Evolutionary conservation across 2,113 vertebrate genomes (phyloP).

Genomic region (Podarcis raffonei): DNA sequence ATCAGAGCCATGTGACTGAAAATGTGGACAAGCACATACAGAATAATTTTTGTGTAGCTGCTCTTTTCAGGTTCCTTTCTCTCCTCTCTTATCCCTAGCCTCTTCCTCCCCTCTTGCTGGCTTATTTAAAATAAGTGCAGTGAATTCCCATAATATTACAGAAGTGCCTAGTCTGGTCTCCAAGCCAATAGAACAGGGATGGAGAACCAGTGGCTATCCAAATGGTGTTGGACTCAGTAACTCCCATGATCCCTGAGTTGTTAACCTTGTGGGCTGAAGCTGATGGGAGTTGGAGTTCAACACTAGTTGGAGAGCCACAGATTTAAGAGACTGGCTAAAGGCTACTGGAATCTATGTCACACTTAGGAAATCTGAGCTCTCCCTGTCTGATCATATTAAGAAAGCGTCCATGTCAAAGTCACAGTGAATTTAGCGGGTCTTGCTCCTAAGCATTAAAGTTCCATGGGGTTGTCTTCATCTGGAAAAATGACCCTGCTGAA

Average conservation of each 20-base stretch:
- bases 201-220: background rate
- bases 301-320: background rate
- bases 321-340: background rate
- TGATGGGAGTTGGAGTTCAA: background rate
- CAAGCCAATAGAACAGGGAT: background rate
- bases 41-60: background rate
- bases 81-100: background rate
- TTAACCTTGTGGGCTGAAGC: background rate
- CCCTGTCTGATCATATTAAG: too few relatives aligned
- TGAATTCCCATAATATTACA: background rate
- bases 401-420: too few relatives aligned
- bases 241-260: background rate
- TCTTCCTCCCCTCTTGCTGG: background rate
- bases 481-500: background rate
- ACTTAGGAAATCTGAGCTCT: too few relatives aligned
- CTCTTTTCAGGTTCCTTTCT: background rate
- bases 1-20: background rate
- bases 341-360: background rate
- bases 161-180: background rate
- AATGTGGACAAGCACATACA: background rate
- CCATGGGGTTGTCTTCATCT: background rate
- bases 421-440: background rate
- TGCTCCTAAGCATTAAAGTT: background rate
- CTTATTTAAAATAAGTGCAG: background rate
- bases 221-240: background rate